phyloP scores from a whole-genome alignment of 2,888 invertebrate species.

The Lasioglossum oenotherae region DNA sequence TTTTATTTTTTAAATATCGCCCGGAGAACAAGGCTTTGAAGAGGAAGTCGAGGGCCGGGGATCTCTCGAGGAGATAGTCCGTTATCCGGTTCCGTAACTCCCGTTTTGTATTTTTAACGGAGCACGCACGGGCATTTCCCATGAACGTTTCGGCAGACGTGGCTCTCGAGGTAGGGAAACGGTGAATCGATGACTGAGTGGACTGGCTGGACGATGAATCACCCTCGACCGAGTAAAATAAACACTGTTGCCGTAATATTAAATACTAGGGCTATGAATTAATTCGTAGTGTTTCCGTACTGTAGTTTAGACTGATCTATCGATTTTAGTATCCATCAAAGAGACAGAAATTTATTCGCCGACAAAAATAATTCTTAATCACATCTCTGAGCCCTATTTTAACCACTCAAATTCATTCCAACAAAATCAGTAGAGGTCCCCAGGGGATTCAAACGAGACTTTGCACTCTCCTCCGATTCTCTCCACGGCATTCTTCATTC shows the following conservation, averaged over 20 bases:
- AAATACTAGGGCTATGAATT: neutral
- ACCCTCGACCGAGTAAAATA: neutral
- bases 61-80: constrained; percentile 44
- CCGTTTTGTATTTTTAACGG: constrained; percentile 17
- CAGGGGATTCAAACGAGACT: neutral
- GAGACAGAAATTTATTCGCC: neutral
- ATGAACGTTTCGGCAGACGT: neutral
- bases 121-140: neutral
- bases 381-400: neutral
- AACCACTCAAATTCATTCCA: neutral
- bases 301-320: too few relatives aligned
- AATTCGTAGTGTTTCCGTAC: neutral
- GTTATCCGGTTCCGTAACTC: constrained; percentile 32
- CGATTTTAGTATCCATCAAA: neutral
- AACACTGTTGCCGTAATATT: neutral
- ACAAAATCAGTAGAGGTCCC: neutral
- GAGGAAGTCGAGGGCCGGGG: constrained; percentile 25
- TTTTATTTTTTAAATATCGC: constrained; percentile 62
- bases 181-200: constrained; percentile 10
- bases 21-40: neutral
- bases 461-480: neutral
- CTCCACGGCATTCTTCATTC: neutral
- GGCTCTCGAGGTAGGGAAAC: neutral
- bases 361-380: neutral
- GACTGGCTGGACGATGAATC: neutral